A percentile compares a stretch with the other conserved stretches of the same genome.
phyloP scores from a whole-genome alignment of 2,888 invertebrate species.

The Oithona nana region DNA sequence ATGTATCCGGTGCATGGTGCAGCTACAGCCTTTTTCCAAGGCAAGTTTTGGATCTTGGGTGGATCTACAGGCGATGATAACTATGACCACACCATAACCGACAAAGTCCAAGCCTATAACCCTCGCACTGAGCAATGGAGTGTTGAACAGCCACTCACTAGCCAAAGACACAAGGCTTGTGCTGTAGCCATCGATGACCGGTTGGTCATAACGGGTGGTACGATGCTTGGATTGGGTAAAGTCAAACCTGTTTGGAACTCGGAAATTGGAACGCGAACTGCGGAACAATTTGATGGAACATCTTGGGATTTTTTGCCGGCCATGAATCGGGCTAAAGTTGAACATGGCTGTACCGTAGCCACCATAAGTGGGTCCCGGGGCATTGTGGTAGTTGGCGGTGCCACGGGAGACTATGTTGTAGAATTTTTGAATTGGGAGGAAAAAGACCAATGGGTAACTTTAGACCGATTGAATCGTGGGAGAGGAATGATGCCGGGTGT shows the following conservation, averaged over 20 bases:
- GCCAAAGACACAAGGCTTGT: conserved; percentile 16
- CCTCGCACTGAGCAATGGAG: conserved; percentile 15
- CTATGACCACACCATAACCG: conserved; percentile 17
- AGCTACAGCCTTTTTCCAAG: conserved; percentile 9
- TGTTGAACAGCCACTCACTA: conserved; percentile 10
- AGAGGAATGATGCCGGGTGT: conserved; percentile 18
- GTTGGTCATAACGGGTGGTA: conserved; percentile 16
- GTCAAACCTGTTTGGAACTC: conserved; percentile 14
- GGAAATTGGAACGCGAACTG: conserved; percentile 15
- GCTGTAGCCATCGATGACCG: conserved; percentile 14
- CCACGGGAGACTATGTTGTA: conserved; percentile 14
- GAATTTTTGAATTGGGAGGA: conserved; percentile 17
- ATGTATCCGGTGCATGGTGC: conserved; percentile 17
- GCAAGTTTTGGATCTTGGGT: conserved; percentile 17
- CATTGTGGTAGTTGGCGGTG: conserved; percentile 15
- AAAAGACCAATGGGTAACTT: neutral
- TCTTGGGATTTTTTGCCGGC: conserved; percentile 6
- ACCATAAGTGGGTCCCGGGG: conserved; percentile 11
- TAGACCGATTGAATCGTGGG: conserved; percentile 14
- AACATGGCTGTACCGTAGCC: conserved; percentile 13
- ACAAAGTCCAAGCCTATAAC: conserved; percentile 17
- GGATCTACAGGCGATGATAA: conserved; percentile 17
- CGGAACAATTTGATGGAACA: conserved; percentile 14
- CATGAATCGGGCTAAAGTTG: conserved; percentile 15
- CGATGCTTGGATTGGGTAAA: conserved; percentile 14